These are phyloP conservation scores for Heliconius cydno DNA, from an alignment of 2,888 invertebrate genomes.

Conservation along the genomic window DNA sequence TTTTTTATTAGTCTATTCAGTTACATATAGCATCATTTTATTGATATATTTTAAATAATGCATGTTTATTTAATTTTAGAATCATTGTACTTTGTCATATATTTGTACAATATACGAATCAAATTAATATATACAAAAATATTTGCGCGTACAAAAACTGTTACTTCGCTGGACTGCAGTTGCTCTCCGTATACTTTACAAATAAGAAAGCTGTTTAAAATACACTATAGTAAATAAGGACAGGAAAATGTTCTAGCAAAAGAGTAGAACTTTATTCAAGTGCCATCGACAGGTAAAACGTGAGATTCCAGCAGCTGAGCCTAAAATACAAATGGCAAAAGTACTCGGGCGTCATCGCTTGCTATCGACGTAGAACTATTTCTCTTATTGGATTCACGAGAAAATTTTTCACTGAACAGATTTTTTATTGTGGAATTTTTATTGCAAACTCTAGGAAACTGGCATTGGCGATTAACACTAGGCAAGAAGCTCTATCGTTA, in stretches of 20 bases:
- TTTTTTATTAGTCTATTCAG: not conserved
- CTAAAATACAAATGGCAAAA: conserved; percentile 62
- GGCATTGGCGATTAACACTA: conserved; percentile 20
- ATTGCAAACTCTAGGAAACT: conserved; percentile 17
- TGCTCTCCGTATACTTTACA: conserved; percentile 11
- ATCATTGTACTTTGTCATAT: no score
- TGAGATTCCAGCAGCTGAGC: conserved; percentile 55
- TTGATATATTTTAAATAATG: no score
- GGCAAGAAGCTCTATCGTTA: not conserved
- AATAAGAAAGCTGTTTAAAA: conserved; percentile 32
- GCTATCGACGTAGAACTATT: conserved; percentile 43
- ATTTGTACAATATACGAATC: no score
- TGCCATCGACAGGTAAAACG: conserved; percentile 58
- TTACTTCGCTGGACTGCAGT: conserved; percentile 5
- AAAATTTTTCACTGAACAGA: conserved; percentile 34
- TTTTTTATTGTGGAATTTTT: conserved; percentile 39
- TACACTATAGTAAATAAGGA: conserved; percentile 32
- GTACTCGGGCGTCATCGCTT: conserved; percentile 59
- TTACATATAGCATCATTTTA: not conserved
- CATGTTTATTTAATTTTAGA: no score
- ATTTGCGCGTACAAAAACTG: not conserved
- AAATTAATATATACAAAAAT: not conserved
- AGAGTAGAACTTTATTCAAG: conserved; percentile 49
- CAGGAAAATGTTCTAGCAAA: conserved; percentile 42
- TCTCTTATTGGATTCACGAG: conserved; percentile 42